Percentiles rank a stretch among this genome's conserved stretches.
phyloP scores from a whole-genome alignment of 2,888 invertebrate species.

The Phortica magna region DNA sequence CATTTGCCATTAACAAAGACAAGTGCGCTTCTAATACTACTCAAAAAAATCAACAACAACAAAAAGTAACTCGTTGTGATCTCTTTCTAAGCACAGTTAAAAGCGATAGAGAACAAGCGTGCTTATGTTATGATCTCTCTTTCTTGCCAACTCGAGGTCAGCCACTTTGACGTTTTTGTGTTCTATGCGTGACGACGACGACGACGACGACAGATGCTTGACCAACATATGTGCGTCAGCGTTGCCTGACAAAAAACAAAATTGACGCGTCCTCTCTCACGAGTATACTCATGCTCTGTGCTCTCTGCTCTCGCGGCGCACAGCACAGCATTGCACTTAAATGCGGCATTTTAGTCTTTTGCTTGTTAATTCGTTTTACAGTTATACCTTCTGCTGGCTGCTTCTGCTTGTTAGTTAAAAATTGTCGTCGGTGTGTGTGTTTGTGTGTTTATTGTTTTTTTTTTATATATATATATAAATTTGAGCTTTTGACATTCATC shows the following conservation, averaged over 20 bases:
- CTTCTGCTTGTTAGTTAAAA: conserved; percentile 11
- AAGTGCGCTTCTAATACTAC: conserved; percentile 42
- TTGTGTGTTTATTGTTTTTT: background rate
- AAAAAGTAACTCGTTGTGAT: background rate
- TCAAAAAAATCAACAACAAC: conserved; percentile 2
- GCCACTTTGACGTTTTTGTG: conserved; percentile 51
- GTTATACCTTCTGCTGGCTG: background rate
- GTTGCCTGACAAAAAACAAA: background rate
- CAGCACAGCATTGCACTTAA: background rate
- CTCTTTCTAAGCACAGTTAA: background rate
- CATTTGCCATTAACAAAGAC: conserved; percentile 3
- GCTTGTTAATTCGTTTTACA: conserved; percentile 28
- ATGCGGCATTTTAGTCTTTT: conserved; percentile 36
- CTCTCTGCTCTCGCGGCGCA: background rate
- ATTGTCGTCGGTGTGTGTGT: background rate
- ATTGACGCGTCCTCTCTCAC: background rate
- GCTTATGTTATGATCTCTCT: no score
- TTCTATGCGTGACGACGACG: background rate
- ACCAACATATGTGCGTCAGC: conserved; percentile 31
- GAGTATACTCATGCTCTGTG: background rate
- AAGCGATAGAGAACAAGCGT: background rate
- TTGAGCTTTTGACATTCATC: conserved; percentile 26
- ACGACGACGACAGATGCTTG: conserved; percentile 11
- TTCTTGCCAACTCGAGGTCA: conserved; percentile 58
- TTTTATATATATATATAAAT: background rate